These are phyloP conservation scores for Lepidostoma basale DNA, from an alignment of 1,140 invertebrate genomes.

Conservation along the genomic window DNA sequence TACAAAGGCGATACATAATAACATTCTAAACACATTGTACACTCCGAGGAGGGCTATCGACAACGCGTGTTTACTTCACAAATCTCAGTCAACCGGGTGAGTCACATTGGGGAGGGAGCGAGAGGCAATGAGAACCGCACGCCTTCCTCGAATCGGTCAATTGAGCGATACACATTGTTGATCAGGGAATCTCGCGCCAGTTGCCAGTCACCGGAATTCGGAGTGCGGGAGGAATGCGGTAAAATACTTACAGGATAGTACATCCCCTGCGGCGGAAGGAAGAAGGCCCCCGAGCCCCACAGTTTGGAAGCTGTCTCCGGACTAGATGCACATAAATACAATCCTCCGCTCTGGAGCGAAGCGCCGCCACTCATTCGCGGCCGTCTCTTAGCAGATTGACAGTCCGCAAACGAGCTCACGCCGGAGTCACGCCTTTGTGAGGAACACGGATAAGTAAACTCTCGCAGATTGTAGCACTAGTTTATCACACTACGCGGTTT, in stretches of 20 bases:
- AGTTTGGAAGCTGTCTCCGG: constrained; percentile 84
- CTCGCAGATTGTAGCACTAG: constrained; percentile 15
- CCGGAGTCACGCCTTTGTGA: background rate
- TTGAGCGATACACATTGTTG: constrained; percentile 35
- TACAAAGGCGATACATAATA: background rate
- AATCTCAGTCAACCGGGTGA: constrained; percentile 34
- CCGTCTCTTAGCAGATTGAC: constrained; percentile 31
- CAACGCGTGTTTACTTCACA: constrained; percentile 22
- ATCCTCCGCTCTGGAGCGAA: constrained; percentile 58
- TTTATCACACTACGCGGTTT: constrained; percentile 20
- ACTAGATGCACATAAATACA: constrained; percentile 61
- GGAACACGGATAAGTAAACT: constrained; percentile 15
- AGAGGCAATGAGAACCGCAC: constrained; percentile 29
- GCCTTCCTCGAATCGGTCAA: constrained; percentile 31
- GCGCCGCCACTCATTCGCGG: constrained; percentile 46
- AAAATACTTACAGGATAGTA: constrained; percentile 92
- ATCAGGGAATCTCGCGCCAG: constrained; percentile 18
- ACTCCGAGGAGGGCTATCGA: constrained; percentile 6
- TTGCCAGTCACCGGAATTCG: background rate
- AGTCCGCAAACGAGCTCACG: constrained; percentile 29
- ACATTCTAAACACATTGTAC: constrained; percentile 7
- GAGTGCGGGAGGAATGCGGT: constrained; percentile 18
- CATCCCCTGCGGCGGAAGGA: constrained; percentile 91
- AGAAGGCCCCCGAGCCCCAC: constrained; percentile 91
- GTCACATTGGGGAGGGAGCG: constrained; percentile 22